These are phyloP conservation scores for Hofmannophila pseudospretella DNA, from an alignment of 2,888 invertebrate genomes.

Conservation along the genomic window DNA sequence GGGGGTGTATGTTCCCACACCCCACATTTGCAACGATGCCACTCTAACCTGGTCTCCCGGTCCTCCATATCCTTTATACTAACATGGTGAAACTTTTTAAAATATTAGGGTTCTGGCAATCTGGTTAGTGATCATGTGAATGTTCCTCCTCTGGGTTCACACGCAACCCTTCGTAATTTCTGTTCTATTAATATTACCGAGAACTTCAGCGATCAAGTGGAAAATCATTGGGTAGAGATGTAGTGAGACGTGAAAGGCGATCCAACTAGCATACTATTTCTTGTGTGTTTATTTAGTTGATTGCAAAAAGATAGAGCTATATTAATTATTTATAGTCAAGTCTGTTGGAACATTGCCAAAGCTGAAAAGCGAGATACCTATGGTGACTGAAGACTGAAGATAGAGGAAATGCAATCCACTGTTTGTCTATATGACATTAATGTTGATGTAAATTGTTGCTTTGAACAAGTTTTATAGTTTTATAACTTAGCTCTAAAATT, in stretches of 20 bases:
- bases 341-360: constrained; percentile 2
- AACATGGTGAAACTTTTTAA: constrained; percentile 26
- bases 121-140: constrained; percentile 47
- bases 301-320: constrained; percentile 2
- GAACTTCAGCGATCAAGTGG: constrained; percentile 11
- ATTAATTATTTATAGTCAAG: constrained; percentile 1
- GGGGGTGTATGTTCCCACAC: constrained; percentile 44
- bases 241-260: constrained; percentile 7
- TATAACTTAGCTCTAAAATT: no score
- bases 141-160: constrained; percentile 48
- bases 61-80: constrained; percentile 21
- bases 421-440: no score
- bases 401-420: background rate
- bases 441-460: no score
- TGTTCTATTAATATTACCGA: constrained; percentile 12
- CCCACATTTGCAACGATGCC: constrained; percentile 43
- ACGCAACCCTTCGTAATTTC: constrained; percentile 31
- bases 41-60: constrained; percentile 29
- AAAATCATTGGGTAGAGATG: constrained; percentile 8
- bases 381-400: no score
- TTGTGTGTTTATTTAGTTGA: background rate
- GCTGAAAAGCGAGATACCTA: background rate
- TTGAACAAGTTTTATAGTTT: no score
- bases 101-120: constrained; percentile 27
- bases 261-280: background rate